Base-by-base conservation (phyloP, 2,113 vertebrate species). In the Callithrix jacchus region DNA sequence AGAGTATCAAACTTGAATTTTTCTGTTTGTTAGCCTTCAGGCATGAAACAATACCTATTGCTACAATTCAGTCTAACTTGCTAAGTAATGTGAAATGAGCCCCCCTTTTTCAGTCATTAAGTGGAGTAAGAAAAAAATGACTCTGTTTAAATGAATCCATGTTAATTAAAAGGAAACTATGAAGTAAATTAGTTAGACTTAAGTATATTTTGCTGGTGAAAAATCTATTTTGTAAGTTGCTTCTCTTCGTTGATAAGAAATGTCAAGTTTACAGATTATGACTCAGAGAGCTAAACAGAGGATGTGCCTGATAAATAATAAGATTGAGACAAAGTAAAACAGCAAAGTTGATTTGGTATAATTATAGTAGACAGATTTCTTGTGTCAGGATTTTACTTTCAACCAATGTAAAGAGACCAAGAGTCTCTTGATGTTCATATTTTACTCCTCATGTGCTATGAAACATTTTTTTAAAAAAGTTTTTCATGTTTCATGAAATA, bases 131-230 rank as follows among this genome's bases (percentile, higher is more conserved):
- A 83, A 88, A 64, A 64, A 80, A 40, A 61, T 45, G 2, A 61
- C 30, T 66, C 17, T 89, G 21, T 79, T 70, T 64, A 95, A 89
- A 11, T 58, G 56, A 61, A 83, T 93, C 42, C 45, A 20, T 83
- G 96, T 96, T 88, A 93, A 93, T 89, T 92, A 79, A 92, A 86
- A 83, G n/a, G 64, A 68, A 83, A 77, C 56, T 92, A 70, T 52
- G 18, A 91, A 93, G 21, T 68, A 92, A 94, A 58, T 85, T 10
- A 89, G 71, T 84, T 81, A 89, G 49, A 52, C 21, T 37, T 89
- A 74, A 40, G 68, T 79, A 45, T 73, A 89, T 14, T 87, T 79
- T 80, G 54, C 81, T 58, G 27, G 56, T 82, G 35, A 96, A 97
- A 83, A n/a, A n/a, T 61, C 5, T 18, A 16, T n/a, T 17, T 66